phyloP scores from a whole-genome alignment of 2,888 invertebrate genomes.

The Ceramica pisi region DNA sequence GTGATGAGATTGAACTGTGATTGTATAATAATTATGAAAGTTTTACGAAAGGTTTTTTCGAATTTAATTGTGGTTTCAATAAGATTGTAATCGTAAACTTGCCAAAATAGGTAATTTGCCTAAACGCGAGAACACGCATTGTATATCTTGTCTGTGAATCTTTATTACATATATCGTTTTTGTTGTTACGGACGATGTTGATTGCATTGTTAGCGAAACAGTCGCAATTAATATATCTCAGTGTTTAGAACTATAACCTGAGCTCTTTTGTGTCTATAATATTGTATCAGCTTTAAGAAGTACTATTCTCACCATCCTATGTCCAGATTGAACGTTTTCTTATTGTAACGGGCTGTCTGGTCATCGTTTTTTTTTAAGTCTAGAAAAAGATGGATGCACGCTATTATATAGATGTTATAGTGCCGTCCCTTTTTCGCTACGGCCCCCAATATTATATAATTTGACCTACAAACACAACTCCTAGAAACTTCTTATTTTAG shows the following conservation, averaged over 20 bases:
- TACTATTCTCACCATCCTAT: constrained; percentile 2
- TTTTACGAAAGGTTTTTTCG: constrained; percentile 1
- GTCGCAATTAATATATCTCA: background rate
- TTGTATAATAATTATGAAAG: constrained; percentile 38
- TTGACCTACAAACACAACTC: constrained; percentile 18
- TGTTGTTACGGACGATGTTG: too few species aligned
- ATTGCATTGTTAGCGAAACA: too few species aligned
- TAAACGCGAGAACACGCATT: background rate
- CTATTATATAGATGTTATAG: background rate
- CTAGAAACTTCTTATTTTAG: constrained; percentile 20
- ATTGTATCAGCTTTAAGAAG: constrained; percentile 19
- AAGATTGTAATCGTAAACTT: constrained; percentile 6
- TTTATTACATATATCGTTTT: too few species aligned
- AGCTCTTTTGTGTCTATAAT: background rate
- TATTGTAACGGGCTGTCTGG: constrained; percentile 9
- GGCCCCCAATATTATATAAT: background rate
- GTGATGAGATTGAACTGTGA: constrained; percentile 36
- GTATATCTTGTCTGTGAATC: background rate
- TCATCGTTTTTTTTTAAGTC: background rate
- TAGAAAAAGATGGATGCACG: constrained; percentile 13
- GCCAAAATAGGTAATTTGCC: background rate
- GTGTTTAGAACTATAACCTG: background rate
- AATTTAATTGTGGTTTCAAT: constrained; percentile 21
- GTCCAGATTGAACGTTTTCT: constrained; percentile 22
- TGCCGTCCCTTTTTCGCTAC: background rate